Percentiles rank a stretch among this genome's conserved stretches.
phyloP scores from a whole-genome alignment of 2,888 invertebrate genomes.

The Dorcus hopei region DNA sequence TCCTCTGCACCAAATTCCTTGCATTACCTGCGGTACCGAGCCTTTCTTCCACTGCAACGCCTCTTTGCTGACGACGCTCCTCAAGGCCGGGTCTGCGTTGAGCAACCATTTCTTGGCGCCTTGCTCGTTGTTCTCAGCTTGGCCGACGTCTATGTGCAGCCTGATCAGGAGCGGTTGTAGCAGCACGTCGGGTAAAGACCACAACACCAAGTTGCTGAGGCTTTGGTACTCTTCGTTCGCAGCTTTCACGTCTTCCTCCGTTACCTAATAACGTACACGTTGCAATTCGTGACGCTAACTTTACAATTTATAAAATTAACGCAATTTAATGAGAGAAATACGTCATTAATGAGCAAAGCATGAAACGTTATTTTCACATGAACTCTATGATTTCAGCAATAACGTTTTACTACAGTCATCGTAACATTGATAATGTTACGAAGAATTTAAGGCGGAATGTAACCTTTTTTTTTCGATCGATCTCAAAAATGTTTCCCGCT shows the following conservation, averaged over 20 bases:
- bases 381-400: too few species aligned
- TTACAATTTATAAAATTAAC: too few species aligned
- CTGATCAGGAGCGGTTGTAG: conserved; percentile 73
- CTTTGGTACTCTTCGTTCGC: conserved; percentile 72
- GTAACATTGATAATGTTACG: too few species aligned
- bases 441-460: too few species aligned
- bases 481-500: too few species aligned
- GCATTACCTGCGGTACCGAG: conserved; percentile 50
- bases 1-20: not conserved
- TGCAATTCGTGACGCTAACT: not conserved
- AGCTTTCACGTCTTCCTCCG: conserved; percentile 64
- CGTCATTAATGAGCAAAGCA: too few species aligned
- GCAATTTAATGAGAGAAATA: too few species aligned
- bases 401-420: not conserved
- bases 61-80: conserved; percentile 81
- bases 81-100: conserved; percentile 71
- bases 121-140: conserved; percentile 42
- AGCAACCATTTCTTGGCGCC: conserved; percentile 70
- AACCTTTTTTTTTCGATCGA: too few species aligned
- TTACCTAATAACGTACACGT: conserved; percentile 55
- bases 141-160: conserved; percentile 62
- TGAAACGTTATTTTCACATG: too few species aligned
- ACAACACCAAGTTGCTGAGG: conserved; percentile 74
- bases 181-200: conserved; percentile 75
- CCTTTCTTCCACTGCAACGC: conserved; percentile 77